Conservation (phyloP, 2,888 invertebrate genomes). For the Leptopilina syphax region DNA sequence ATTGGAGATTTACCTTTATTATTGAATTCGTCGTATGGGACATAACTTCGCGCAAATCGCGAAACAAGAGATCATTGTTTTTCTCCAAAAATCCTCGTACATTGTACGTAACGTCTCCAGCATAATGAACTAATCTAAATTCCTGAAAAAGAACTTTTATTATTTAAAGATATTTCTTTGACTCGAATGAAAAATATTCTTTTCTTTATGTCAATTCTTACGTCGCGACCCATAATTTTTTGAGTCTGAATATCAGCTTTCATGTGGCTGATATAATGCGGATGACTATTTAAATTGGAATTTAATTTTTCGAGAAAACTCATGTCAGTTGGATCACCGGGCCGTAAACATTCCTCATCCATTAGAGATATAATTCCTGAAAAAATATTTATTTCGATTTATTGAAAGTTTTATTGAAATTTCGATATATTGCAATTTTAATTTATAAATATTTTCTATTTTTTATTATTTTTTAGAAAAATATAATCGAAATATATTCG, state of each 20-base stretch:
- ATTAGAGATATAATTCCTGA: constrained; percentile 88
- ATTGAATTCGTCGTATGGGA: constrained; percentile 84
- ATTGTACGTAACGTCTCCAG: constrained; percentile 94
- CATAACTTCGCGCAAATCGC: constrained; percentile 92
- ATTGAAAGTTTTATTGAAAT: not conserved
- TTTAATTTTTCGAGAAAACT: constrained; percentile 91
- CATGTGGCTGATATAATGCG: constrained; percentile 90
- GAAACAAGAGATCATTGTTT: constrained; percentile 93
- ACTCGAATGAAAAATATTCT: not conserved
- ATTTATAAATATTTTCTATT: too few relatives aligned
- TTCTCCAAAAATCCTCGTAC: constrained; percentile 93
- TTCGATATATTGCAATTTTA: too few relatives aligned
- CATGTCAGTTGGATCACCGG: constrained; percentile 90
- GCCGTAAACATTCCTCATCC: constrained; percentile 95
- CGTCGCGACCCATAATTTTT: constrained; percentile 90
- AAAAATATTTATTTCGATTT: not conserved
- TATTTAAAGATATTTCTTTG: not conserved
- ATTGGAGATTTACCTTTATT: constrained; percentile 75
- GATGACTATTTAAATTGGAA: constrained; percentile 84
- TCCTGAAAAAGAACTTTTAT: constrained; percentile 79
- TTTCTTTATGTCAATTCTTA: constrained; percentile 73
- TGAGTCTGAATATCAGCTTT: constrained; percentile 88
- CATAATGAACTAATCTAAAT: constrained; percentile 93
- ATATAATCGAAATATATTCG: not conserved
- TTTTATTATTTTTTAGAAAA: too few relatives aligned